Conservation (phyloP, 2,797 vertebrate genomes). For the Trematomus bernacchii region DNA sequence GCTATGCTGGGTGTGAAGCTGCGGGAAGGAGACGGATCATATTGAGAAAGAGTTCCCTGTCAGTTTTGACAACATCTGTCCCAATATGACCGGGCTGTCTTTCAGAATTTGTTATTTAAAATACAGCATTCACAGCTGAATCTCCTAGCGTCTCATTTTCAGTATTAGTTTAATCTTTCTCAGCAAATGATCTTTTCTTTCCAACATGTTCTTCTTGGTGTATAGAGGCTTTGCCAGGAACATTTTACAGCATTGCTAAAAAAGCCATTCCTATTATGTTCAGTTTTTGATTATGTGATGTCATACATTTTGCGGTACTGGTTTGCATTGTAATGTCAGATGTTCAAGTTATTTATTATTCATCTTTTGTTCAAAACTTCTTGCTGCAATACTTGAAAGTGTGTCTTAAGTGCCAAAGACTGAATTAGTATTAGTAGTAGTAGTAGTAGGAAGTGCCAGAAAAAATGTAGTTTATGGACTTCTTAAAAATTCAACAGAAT, state of each 20-base stretch:
- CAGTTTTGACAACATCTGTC: too few relatives aligned
- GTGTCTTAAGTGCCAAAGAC: neutral
- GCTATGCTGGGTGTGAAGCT: neutral
- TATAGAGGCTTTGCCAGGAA: neutral
- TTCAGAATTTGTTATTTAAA: neutral
- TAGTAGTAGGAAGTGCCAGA: neutral
- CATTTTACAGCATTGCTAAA: neutral
- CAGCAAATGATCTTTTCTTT: neutral
- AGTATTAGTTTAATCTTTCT: neutral
- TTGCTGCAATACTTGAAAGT: neutral
- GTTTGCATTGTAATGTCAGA: neutral
- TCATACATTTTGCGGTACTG: neutral
- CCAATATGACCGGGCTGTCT: neutral
- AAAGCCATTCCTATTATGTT: neutral
- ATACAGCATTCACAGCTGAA: neutral
- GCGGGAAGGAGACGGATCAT: too few relatives aligned
- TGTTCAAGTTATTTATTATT: neutral
- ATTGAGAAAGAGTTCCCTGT: too few relatives aligned
- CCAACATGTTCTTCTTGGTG: neutral
- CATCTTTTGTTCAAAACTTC: neutral
- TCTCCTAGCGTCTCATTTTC: neutral
- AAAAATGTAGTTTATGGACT: constrained; percentile 1
- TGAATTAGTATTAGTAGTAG: neutral
- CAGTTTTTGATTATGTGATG: too few relatives aligned
- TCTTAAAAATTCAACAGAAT: neutral